phyloP scores from a whole-genome alignment of 2,113 vertebrate genomes.

The Takifugu flavidus region DNA sequence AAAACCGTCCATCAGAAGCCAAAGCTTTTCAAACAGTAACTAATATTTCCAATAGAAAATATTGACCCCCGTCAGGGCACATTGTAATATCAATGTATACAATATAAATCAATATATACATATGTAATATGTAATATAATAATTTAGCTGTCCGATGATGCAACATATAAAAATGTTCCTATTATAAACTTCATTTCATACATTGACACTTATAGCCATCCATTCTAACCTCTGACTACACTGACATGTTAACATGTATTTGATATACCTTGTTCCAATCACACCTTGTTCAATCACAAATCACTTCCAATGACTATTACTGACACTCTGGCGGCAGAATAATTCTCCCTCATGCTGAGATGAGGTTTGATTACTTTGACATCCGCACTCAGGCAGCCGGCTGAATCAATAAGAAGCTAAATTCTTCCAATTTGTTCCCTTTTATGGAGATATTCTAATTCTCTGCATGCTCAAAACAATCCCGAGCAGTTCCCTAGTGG shows the following conservation, averaged over 20 bases:
- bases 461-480: not conserved
- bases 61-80: not conserved
- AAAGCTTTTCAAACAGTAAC: too few relatives aligned
- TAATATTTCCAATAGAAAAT: not conserved
- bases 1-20: too few relatives aligned
- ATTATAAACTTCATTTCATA: not conserved
- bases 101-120: too few relatives aligned
- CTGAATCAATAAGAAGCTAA: conserved; percentile 9
- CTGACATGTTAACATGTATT: conserved; percentile 12
- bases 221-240: conserved; percentile 17
- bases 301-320: conserved; percentile 17
- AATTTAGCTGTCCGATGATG: too few relatives aligned
- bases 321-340: conserved; percentile 26
- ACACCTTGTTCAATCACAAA: conserved; percentile 32
- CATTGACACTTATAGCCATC: not conserved
- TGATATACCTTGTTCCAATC: conserved; percentile 12
- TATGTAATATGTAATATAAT: too few relatives aligned
- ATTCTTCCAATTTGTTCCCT: not conserved
- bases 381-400: conserved; percentile 15
- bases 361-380: conserved; percentile 30
- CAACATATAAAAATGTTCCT: not conserved
- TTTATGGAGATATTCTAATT: conserved; percentile 15
- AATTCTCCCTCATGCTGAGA: conserved; percentile 31
- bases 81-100: not conserved
- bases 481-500: not conserved